Conservation (phyloP, 2,113 vertebrate species). For the Garra rufa region DNA sequence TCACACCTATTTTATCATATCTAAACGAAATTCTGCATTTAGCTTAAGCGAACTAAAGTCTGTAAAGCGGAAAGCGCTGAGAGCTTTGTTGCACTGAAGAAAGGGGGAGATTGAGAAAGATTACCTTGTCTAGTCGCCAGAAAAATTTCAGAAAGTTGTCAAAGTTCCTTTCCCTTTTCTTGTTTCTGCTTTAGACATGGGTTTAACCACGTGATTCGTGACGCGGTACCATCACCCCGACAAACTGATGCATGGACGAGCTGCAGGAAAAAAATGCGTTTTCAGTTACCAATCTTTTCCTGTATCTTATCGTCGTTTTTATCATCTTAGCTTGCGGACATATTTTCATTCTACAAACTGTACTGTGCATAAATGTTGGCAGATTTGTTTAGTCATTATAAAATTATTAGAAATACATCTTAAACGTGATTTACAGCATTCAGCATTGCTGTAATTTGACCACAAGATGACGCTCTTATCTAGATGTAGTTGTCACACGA, state of each 20-base stretch:
- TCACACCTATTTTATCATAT: neutral
- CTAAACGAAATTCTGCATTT: neutral
- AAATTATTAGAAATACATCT: neutral
- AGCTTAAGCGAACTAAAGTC: neutral
- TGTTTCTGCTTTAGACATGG: conserved; percentile 12
- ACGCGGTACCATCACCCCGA: neutral
- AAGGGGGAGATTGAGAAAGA: neutral
- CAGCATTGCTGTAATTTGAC: neutral
- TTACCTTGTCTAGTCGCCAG: neutral
- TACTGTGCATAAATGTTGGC: neutral
- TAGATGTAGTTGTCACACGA: neutral
- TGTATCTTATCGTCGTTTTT: neutral
- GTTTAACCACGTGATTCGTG: conserved; percentile 26
- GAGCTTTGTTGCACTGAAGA: neutral
- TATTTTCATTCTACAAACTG: neutral
- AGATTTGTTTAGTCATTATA: neutral
- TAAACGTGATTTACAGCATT: neutral
- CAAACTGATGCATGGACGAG: neutral
- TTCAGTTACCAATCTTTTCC: neutral
- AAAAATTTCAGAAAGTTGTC: conserved; percentile 18
- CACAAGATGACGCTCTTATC: neutral
- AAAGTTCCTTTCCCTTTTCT: neutral
- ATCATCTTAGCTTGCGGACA: neutral
- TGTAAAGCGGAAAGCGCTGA: neutral
- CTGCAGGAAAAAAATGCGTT: neutral